Evolutionary conservation across 2,113 vertebrate species (phyloP).

Genomic region (Columbina picui): DNA sequence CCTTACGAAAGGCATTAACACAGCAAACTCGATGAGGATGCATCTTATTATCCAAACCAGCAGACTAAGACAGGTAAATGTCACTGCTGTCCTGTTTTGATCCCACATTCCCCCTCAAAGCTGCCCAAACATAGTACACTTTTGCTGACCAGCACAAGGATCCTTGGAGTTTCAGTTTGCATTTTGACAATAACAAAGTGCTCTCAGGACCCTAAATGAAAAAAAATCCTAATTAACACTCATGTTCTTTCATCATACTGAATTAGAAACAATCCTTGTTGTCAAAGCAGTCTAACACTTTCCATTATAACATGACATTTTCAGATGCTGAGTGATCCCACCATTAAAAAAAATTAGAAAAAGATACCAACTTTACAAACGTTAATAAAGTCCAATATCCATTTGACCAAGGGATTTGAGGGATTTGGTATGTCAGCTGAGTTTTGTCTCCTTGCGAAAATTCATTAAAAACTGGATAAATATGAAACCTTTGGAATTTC

Average conservation of each 20-base stretch:
- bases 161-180: not conserved
- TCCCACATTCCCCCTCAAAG: not conserved
- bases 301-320: not conserved
- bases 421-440: constrained; percentile 6
- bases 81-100: not conserved
- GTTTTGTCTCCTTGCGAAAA: constrained; percentile 39
- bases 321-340: not conserved
- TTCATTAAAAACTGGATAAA: constrained; percentile 43
- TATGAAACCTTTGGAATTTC: constrained; percentile 45
- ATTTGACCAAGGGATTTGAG: constrained; percentile 17
- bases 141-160: not conserved
- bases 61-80: not conserved
- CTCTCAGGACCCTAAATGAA: not conserved
- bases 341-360: not conserved
- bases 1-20: not conserved
- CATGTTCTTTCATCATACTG: not conserved
- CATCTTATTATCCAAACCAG: not conserved
- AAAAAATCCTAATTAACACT: not conserved
- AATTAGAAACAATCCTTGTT: not conserved
- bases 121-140: not conserved
- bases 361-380: not conserved
- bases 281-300: not conserved
- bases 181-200: not conserved
- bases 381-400: not conserved
- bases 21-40: not conserved